Conservation (phyloP, 1,140 invertebrate species). For the Sitophilus oryzae region DNA sequence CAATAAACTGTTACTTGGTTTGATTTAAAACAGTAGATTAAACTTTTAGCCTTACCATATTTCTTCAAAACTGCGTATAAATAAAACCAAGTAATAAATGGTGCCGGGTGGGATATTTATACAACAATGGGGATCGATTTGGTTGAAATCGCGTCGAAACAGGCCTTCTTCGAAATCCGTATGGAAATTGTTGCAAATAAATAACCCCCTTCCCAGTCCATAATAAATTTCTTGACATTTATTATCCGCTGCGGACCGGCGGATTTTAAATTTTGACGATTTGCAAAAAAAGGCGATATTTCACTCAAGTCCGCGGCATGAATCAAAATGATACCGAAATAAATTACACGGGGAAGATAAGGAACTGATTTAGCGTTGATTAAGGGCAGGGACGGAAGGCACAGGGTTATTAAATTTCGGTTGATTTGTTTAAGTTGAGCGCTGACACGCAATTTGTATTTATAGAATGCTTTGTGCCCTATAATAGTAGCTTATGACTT, state of each 20-base stretch:
- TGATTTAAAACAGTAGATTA: too few species aligned
- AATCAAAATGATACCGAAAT: conserved; percentile 10
- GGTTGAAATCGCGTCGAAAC: neutral
- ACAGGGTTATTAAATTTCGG: too few species aligned
- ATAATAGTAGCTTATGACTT: too few species aligned
- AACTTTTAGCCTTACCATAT: too few species aligned
- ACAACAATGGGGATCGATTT: neutral
- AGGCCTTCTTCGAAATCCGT: neutral
- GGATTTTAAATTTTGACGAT: conserved; percentile 6
- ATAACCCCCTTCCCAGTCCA: neutral
- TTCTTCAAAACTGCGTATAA: too few species aligned
- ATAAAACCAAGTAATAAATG: too few species aligned
- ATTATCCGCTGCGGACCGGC: neutral
- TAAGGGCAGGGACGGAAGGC: neutral
- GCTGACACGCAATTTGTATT: too few species aligned
- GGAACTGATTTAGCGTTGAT: conserved; percentile 19
- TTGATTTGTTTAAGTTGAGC: too few species aligned
- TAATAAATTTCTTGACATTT: conserved; percentile 5
- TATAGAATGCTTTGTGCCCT: too few species aligned
- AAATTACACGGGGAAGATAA: conserved; percentile 14
- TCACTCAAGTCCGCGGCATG: neutral
- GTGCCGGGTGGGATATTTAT: neutral
- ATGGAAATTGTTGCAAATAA: neutral
- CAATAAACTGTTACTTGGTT: too few species aligned
- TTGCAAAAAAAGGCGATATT: conserved; percentile 7